Base-by-base conservation (phyloP, 35 echinoderm and acorn worm genomes). In the Apostichopus japonicus region DNA sequence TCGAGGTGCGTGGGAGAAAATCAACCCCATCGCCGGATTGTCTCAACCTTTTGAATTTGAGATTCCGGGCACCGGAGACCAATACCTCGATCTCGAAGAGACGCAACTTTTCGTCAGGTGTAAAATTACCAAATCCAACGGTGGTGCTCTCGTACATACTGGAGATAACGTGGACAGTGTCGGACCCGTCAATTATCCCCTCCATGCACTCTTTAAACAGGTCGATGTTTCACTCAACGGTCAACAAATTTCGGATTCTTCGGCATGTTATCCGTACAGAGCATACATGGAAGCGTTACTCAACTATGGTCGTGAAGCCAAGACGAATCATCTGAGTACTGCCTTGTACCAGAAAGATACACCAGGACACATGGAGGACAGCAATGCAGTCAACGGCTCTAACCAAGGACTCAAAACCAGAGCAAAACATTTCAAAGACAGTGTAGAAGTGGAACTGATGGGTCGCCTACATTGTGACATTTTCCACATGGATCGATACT, bases 41-140 rank as follows among this genome's bases (percentile, higher is more conserved):
- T 87, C 84, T 10, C 57, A 24, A 52, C 87, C 93, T 8, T 84
- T 82, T 24, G 83, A 94, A 63, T 94, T 94, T 25, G 44, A 80
- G 9, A 78, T 94, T 5, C 16, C 77, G 7, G 78, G 91, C 7
- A 86, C 77, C 22, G 73, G 23, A 1, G 92, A 93, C 24, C 83
- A 93, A 84, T 94, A 94, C 62, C 23, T 86, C 13, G 93, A 94
- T 90, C 53, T 94, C 14, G 52, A 62, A 56, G 59, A 90, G 72
- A 91, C 76, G 24, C 54, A 91, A 56, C 78, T 91, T n/a, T 80
- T 84, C 71, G 78, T 94, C 10, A 75, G 90, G 55, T 90, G 54
- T 24, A 83, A 94, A 86, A 57, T 91, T 17, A 63, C 67, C 5
- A 94, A 94, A 91, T 23, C 53, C 3, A 65, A 94, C 71, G 87